phyloP scores from a whole-genome alignment of 2,113 vertebrate species.

The Vidua chalybeata region DNA sequence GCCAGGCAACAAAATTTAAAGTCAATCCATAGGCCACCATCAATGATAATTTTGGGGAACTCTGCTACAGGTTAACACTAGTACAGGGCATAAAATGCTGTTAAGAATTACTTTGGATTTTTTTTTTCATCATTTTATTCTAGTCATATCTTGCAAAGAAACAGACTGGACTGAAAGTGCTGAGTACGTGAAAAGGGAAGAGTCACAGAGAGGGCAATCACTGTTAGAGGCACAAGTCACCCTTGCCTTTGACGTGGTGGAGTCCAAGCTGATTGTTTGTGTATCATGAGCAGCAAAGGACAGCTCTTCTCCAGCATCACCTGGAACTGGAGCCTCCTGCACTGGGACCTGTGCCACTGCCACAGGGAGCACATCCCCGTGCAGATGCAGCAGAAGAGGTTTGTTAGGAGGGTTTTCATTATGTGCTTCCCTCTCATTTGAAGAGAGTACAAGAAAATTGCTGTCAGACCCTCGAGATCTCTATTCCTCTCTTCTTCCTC shows the following conservation, averaged over 20 bases:
- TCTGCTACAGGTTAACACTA: background rate
- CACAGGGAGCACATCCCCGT: fast-evolving
- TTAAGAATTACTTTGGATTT: background rate
- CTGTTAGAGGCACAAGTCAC: background rate
- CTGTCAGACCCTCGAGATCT: background rate
- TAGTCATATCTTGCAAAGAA: background rate
- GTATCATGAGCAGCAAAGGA: background rate
- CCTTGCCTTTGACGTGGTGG: background rate
- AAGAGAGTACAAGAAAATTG: background rate
- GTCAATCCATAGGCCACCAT: background rate
- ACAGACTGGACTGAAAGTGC: background rate
- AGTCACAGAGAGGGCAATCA: background rate
- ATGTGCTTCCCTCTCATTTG: background rate
- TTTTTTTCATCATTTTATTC: background rate
- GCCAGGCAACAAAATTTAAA: background rate
- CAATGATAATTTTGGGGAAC: background rate
- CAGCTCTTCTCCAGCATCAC: background rate
- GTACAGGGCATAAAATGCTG: background rate
- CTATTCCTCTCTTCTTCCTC: background rate
- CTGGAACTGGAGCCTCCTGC: fast-evolving
- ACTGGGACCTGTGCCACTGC: background rate
- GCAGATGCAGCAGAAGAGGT: background rate
- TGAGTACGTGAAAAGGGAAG: background rate
- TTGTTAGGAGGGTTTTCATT: background rate
- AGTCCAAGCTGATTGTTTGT: background rate